Conservation (phyloP, 2,888 invertebrate genomes). For the Trisateles emortualis region DNA sequence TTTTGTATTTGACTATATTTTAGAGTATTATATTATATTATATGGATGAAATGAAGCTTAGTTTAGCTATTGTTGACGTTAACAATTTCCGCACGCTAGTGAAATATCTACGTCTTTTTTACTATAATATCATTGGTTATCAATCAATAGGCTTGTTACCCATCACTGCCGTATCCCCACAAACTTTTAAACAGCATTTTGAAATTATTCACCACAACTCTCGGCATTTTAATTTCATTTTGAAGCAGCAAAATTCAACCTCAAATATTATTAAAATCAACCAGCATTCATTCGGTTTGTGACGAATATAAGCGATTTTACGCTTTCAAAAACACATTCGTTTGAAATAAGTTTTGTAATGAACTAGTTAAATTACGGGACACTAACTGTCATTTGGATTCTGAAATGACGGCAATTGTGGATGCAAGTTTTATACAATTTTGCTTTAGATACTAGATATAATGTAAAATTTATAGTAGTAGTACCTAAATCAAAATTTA, state of each 20-base stretch:
- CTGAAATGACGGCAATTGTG: background rate
- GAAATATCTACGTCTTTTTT: too few relatives aligned
- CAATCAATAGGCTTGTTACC: conserved; percentile 11
- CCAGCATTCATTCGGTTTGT: conserved; percentile 37
- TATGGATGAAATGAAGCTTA: too few relatives aligned
- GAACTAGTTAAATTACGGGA: conserved; percentile 1
- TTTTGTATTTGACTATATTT: too few relatives aligned
- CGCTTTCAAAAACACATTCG: conserved; percentile 18
- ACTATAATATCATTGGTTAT: background rate
- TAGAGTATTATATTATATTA: too few relatives aligned
- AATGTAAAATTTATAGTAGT: too few relatives aligned
- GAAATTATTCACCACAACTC: conserved; percentile 55
- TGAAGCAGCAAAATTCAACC: conserved; percentile 46
- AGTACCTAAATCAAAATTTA: too few relatives aligned
- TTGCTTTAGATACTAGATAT: too few relatives aligned
- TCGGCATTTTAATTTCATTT: conserved; percentile 62
- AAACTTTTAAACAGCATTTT: conserved; percentile 55
- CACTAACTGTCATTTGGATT: background rate
- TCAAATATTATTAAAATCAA: conserved; percentile 48
- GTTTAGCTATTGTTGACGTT: too few relatives aligned
- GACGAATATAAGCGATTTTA: conserved; percentile 34
- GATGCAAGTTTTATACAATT: too few relatives aligned
- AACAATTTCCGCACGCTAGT: too few relatives aligned
- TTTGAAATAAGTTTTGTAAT: conserved; percentile 10
- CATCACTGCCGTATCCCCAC: conserved; percentile 22